Evolutionary conservation across 2,113 vertebrate species (phyloP), one percentile per base, ranked within the genome.

Genomic region (Hipposideros armiger): DNA sequence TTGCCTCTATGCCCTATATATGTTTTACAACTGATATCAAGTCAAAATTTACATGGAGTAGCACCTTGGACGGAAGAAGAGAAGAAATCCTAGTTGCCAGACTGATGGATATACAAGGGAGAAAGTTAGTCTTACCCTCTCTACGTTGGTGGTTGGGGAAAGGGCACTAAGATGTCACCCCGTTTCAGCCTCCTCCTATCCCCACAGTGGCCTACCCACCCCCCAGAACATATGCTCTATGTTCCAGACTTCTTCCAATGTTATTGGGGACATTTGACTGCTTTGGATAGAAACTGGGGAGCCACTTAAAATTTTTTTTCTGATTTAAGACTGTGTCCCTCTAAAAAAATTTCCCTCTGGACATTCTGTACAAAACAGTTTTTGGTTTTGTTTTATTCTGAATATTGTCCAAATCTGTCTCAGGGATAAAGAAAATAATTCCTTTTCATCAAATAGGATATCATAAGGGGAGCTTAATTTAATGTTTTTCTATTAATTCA

Each of bases 401-500:
- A 30, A n/a, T 58, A 28, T 84, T 95, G 14, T 67, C 87, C 45
- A 90, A 30, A 22, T 78, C 76, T 92, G 36, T 47, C 54, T 36
- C 32, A 74, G 54, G 56, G 22, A 52, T 66, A 84, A 91, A 78
- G 42, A 92, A 97, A 83, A 54, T 24, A 56, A 87, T 87, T 58
- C 42, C n/a, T 78, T 96, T 90, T 96, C 62, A 66, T 86, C 77
- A 87, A 76, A 54, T 85, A 70, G 26, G 64, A 42, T 90, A 84
- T 58, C 88, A 52, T 62, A 91, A 87, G 54, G 72, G 47, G 26
- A 87, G 52, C n/a, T 95, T 86, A 87, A 77, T 52, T 77, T 60
- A 74, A 88, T 45, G 5, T 14, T 93, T 78, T 90, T 82, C 66
- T 95, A 78, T 87, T 94, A 92, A 56, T 83, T 95, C 76, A 22